Percentiles rank a stretch among this genome's conserved stretches.
Conservation (phyloP, 2,797 vertebrate species). For the Bradypodion ventrale region DNA sequence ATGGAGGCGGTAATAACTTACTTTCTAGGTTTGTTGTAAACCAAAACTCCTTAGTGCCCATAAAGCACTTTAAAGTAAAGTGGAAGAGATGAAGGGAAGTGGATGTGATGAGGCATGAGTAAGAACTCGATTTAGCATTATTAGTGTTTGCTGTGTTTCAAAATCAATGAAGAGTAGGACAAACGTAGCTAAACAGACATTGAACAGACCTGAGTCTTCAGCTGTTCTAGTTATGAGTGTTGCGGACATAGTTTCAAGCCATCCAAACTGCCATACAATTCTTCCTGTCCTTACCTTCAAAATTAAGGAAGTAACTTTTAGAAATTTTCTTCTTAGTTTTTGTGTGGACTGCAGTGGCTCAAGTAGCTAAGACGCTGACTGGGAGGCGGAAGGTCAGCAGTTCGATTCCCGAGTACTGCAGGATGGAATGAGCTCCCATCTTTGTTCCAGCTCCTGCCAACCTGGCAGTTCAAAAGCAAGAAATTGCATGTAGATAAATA, state of each 20-base stretch:
- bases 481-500: too few relatives aligned
- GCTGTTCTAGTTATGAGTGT: not conserved
- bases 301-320: not conserved
- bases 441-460: too few relatives aligned
- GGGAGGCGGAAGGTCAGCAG: too few relatives aligned
- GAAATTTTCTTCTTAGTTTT: constrained; percentile 31
- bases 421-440: too few relatives aligned
- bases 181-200: not conserved
- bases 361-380: too few relatives aligned
- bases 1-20: too few relatives aligned
- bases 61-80: not conserved
- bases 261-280: constrained; percentile 31
- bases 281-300: constrained; percentile 7
- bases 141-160: not conserved
- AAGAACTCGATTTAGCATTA: not conserved
- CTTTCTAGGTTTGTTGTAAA: not conserved
- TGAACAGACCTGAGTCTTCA: constrained; percentile 13
- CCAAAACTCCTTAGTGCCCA: not conserved
- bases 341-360: too few relatives aligned
- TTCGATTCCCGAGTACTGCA: too few relatives aligned
- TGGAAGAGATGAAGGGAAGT: not conserved
- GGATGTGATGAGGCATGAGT: not conserved
- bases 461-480: too few relatives aligned
- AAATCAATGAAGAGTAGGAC: not conserved
- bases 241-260: not conserved